phyloP scores from a whole-genome alignment of 2,888 invertebrate species.

The Drosophila siamana region DNA sequence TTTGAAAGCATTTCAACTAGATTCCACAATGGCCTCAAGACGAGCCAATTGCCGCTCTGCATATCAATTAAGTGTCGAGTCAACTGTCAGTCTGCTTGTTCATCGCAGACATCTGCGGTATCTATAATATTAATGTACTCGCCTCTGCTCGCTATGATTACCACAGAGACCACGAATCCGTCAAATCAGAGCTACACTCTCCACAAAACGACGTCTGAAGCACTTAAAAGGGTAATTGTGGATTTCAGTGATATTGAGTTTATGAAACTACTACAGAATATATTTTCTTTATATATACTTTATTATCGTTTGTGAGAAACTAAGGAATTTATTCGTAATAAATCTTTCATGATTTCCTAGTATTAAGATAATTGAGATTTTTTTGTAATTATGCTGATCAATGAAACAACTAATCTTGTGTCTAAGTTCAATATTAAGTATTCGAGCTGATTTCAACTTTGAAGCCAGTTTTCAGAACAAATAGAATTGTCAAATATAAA shows the following conservation, averaged over 20 bases:
- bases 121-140: slow-evolving; percentile 1
- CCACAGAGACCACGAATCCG: slow-evolving; percentile 45
- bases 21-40: slow-evolving; percentile 33
- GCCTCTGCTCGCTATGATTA: slow-evolving; percentile 18
- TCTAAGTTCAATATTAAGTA: not conserved
- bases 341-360: too few relatives aligned
- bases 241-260: not conserved
- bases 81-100: slow-evolving; percentile 8
- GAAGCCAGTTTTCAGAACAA: too few relatives aligned
- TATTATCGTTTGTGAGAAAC: not conserved
- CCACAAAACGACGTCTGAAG: not conserved
- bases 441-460: not conserved
- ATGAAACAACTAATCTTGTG: too few relatives aligned
- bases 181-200: slow-evolving; percentile 45
- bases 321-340: too few relatives aligned
- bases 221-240: not conserved
- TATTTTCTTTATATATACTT: not conserved
- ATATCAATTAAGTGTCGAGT: slow-evolving; percentile 55
- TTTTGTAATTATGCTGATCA: too few relatives aligned
- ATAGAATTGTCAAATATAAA: not conserved
- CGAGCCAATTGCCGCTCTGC: slow-evolving; percentile 42
- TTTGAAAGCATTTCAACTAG: slow-evolving; percentile 48
- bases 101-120: slow-evolving; percentile 1
- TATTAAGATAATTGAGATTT: too few relatives aligned
- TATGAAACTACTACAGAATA: not conserved